Evolutionary conservation across 1,140 invertebrate species (phyloP), one percentile per base, ranked within the genome.

Genomic region (Drosophila repleta): DNA sequence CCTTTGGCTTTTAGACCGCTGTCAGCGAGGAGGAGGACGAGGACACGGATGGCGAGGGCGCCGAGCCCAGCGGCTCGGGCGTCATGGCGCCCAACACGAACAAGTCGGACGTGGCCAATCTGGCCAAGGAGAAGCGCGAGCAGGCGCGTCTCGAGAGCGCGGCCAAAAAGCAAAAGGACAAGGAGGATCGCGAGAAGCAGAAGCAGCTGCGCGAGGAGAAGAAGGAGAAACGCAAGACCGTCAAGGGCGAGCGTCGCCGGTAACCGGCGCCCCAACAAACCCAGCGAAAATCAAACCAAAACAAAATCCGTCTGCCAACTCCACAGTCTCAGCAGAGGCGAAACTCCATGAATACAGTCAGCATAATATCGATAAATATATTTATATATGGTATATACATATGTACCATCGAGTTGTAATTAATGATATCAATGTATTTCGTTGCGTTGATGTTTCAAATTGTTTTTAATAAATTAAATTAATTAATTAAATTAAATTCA

Each of bases 141-240:
- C 95, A 95, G 81, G 95, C 96, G 3, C 95, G 96, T 77, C 85
- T 94, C 13, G 96, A 97, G 21, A 95, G 95, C 78, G 95, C 95
- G 66, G 95, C 94, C 71, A 97, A 97, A 75, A 97, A 97, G 81
- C 96, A 97, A 80, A 97, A 96, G 84, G 96, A 97, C 77, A 97
- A 96, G 92, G 96, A 97, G 79, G 96, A 97, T 88, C 94, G 96
- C 3, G 91, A 92, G 29, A 97, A 96, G 89, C 96, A 97, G 90
- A 97, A 97, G 89, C 95, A 97, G 89, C 75, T 95, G 41, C 95
- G 95, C 82, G 96, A 97, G 92, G 96, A 97, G 18, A 97, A 97
- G 74, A 97, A 97, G 87, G 96, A 97, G 77, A 97, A 97, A 83
- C 95, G 96, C 18, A 97, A 97, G 91, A 96, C 96, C 84, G 95